phyloP scores from a whole-genome alignment of 2,888 invertebrate species.

The Erynnis tages region DNA sequence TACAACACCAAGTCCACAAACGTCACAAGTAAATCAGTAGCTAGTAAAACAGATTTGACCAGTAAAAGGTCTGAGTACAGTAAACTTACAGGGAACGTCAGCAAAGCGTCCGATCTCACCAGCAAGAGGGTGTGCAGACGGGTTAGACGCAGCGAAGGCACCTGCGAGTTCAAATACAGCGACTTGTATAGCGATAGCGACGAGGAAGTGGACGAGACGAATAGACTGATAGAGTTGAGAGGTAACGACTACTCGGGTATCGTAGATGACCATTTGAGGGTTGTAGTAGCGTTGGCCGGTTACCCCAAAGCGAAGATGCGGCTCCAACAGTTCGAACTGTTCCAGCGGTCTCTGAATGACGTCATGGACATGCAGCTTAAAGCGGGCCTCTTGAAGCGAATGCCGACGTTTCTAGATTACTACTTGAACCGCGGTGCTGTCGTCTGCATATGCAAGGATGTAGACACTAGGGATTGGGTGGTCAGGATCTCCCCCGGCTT shows the following conservation, averaged over 20 bases:
- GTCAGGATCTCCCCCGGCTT: constrained; percentile 62
- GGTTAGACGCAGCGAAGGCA: constrained; percentile 44
- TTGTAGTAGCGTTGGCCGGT: constrained; percentile 62
- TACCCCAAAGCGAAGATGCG: constrained; percentile 69
- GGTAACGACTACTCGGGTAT: constrained; percentile 63
- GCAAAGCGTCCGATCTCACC: constrained; percentile 48
- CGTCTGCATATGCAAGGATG: constrained; percentile 67
- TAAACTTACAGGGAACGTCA: constrained; percentile 41
- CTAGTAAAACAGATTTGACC: constrained; percentile 34
- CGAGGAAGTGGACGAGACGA: constrained; percentile 60
- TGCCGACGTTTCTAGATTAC: constrained; percentile 63
- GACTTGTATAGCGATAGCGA: constrained; percentile 60
- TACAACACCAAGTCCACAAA: constrained; percentile 24
- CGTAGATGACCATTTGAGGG: constrained; percentile 60
- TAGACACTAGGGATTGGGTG: constrained; percentile 65
- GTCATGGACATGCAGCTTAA: constrained; percentile 69
- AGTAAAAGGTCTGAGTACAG: constrained; percentile 48
- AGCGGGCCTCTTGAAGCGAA: constrained; percentile 55
- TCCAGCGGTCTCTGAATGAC: constrained; percentile 56
- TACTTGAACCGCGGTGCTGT: constrained; percentile 68
- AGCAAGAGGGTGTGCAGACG: constrained; percentile 41
- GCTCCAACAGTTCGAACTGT: constrained; percentile 59
- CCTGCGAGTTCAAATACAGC: constrained; percentile 54
- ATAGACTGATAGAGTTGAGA: constrained; percentile 59
- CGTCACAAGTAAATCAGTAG: constrained; percentile 37